Evolutionary conservation across 2,888 invertebrate genomes (phyloP), one percentile per base, ranked within the genome.

Genomic region (Brachylomia viminalis): DNA sequence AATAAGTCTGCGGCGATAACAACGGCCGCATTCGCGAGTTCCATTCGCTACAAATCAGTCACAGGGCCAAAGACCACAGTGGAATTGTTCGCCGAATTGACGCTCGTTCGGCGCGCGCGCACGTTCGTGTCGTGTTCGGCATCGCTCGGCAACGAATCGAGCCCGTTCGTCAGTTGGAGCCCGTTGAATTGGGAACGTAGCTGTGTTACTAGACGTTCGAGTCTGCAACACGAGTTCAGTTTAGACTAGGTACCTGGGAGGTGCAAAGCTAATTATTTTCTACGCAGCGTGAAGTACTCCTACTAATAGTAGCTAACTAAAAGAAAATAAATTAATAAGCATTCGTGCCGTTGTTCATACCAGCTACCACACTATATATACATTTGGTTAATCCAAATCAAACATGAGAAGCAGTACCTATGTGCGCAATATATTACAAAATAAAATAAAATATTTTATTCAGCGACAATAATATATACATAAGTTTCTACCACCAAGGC

Each of bases 31-130:
- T 91, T 90, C 80, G 87, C 89, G 76, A 91, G 61, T 83, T 91
- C 91, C 90, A 88, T 94, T 94, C 95, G 95, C 95, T 96, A 97
- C 94, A 97, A 97, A 91, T 97, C 97, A 4, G 97, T 97, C 30
- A 97, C 97, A 27, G 97, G 97, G 30, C 97, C 97, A 84, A 97
- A 97, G 67, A 97, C 95, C 52, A 97, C 97, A 54, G 95, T 94
- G 27, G 95, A 92, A 86, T 93, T 94, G 75, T 93, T 94, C 72
- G 94, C 92, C 30, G 95, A 94, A 89, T 95, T 94, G 87, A 91
- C 87, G 90, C 95, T 94, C 62, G 95, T 92, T 33, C 94, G 91
- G 30, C 94, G 93, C 70, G 92, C 89, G 80, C 95, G 94, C 69
- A 83, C 83, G 87, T 79, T 92, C 87, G 91, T 67, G 47, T 96